Evolutionary conservation across 2,113 vertebrate species (phyloP).

Genomic region (Proterorhinus semilunaris): DNA sequence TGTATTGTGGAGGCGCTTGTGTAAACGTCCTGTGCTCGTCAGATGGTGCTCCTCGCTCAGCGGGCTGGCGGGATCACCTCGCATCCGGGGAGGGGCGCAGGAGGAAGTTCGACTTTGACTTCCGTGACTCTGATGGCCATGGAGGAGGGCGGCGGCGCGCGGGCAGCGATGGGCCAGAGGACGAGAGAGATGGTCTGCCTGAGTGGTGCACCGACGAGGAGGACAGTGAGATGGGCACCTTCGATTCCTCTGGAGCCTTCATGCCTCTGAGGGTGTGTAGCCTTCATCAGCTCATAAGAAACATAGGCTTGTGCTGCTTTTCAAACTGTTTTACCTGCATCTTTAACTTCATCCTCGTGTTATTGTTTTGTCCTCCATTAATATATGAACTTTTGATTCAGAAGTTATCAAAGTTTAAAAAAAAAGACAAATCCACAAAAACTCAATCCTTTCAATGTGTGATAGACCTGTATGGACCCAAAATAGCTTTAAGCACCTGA

Average conservation of each 20-base stretch:
- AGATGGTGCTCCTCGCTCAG: conserved; percentile 87
- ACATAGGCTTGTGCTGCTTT: no score
- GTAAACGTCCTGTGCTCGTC: not conserved
- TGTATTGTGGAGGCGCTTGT: not conserved
- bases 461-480: no score
- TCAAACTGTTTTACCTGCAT: no score
- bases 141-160: conserved; percentile 74
- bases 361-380: no score
- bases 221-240: conserved; percentile 90
- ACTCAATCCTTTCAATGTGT: no score
- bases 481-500: not conserved
- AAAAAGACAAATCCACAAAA: no score
- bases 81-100: conserved; percentile 76
- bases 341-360: no score
- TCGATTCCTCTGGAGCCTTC: conserved; percentile 90
- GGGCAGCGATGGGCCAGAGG: conserved; percentile 82
- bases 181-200: conserved; percentile 85
- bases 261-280: conserved; percentile 83
- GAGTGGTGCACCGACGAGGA: conserved; percentile 93
- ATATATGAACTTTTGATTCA: no score
- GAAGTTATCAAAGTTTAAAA: no score
- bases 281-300: no score
- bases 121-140: conserved; percentile 76
- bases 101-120: conserved; percentile 89
- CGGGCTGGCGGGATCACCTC: conserved; percentile 87